Evolutionary conservation across 2,113 vertebrate genomes (phyloP).

Genomic region (Notothenia rossii): DNA sequence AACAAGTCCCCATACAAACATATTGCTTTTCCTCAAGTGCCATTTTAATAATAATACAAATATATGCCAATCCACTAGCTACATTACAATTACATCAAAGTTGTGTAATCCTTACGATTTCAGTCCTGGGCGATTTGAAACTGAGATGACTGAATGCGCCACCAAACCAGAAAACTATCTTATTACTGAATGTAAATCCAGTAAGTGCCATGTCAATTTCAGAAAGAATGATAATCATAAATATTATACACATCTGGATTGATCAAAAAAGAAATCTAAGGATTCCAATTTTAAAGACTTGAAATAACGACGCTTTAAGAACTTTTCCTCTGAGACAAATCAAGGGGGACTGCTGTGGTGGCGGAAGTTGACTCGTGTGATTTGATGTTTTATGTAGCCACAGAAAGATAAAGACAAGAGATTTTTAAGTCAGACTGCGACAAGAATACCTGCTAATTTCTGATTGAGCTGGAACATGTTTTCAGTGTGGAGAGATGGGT

Average conservation of each 20-base stretch:
- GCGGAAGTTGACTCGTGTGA: constrained; percentile 24
- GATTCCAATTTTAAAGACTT: not conserved
- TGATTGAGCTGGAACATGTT: constrained; percentile 23
- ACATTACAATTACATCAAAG: constrained; percentile 14
- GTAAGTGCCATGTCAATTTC: not conserved
- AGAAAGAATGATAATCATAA: not conserved
- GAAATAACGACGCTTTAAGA: not conserved
- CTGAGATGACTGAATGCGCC: not conserved
- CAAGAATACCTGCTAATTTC: not conserved
- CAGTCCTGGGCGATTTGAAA: not conserved
- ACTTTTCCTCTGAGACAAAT: not conserved
- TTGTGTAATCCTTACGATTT: constrained; percentile 1
- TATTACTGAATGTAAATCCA: constrained; percentile 10
- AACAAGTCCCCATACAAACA: constrained; percentile 8
- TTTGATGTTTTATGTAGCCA: constrained; percentile 60
- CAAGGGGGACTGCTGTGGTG: constrained; percentile 5
- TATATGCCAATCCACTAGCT: constrained; percentile 2
- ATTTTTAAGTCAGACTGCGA: constrained; percentile 5
- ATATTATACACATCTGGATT: not conserved
- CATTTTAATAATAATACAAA: not conserved
- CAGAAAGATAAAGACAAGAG: constrained; percentile 17
- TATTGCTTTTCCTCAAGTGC: constrained; percentile 13
- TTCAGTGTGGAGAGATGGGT: constrained; percentile 38
- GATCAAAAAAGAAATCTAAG: not conserved
- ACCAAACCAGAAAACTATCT: not conserved